Conservation (phyloP, 2,797 vertebrate species). For the Melanogrammus aeglefinus region DNA sequence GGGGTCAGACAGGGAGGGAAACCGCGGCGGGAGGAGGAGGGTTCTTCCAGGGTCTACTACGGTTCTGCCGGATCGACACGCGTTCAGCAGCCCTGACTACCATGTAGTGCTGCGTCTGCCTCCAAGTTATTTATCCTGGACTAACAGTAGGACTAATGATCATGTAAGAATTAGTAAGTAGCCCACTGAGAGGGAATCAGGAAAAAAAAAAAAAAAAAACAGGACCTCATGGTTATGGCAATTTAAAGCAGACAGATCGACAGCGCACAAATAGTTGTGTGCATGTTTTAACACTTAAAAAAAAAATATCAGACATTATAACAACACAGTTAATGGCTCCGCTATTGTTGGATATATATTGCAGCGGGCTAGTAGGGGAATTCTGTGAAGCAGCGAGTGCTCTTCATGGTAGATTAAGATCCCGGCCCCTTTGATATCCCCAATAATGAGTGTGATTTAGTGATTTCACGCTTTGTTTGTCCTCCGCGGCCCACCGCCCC, state of each 20-base stretch:
- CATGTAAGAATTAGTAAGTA: neutral
- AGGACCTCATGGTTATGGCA: neutral
- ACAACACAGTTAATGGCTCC: slow-evolving; percentile 2
- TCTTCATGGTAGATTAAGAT: slow-evolving; percentile 76
- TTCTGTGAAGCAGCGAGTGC: slow-evolving; percentile 74
- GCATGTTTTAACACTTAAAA: neutral
- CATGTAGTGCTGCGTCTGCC: slow-evolving; percentile 15
- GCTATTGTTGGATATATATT: slow-evolving; percentile 46
- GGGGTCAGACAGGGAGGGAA: slow-evolving; percentile 49
- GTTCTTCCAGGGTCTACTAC: slow-evolving; percentile 16
- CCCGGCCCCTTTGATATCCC: slow-evolving; percentile 69
- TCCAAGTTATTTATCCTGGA: slow-evolving; percentile 37
- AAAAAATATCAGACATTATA: neutral
- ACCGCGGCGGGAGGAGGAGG: neutral
- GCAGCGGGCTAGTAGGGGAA: slow-evolving; percentile 34
- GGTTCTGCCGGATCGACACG: slow-evolving; percentile 42
- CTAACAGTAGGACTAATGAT: neutral
- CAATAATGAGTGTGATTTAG: slow-evolving; percentile 79
- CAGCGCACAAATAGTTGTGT: neutral
- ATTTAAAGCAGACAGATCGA: neutral
- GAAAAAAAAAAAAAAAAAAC: no score
- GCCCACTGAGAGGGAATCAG: neutral
- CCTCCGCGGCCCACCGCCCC: slow-evolving; percentile 65
- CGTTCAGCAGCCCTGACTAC: slow-evolving; percentile 19
- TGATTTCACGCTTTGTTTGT: slow-evolving; percentile 81